These are phyloP conservation scores for Daptonema setosum DNA, from an alignment of 2,888 invertebrate genomes.

Conservation along the genomic window DNA sequence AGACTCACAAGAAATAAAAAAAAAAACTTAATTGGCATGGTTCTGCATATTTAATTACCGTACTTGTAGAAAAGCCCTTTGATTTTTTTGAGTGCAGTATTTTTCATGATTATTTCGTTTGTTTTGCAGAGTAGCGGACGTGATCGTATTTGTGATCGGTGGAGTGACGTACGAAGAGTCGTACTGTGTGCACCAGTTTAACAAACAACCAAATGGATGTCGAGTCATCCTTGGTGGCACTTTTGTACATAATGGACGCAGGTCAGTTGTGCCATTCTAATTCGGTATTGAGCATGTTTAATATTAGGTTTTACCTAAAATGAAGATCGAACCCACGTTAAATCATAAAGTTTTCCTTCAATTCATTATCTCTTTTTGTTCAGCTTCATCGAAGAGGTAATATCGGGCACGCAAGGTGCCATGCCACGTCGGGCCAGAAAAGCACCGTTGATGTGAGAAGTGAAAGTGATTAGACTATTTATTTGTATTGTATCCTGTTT, in stretches of 20 bases:
- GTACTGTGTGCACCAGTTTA: conserved; percentile 55
- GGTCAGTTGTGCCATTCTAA: conserved; percentile 2
- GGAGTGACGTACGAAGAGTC: conserved; percentile 92
- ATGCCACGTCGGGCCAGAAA: not conserved
- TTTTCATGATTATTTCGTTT: not conserved
- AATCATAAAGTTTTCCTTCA: not conserved
- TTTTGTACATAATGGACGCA: conserved; percentile 7
- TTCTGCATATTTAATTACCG: no score
- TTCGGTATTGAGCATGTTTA: no score
- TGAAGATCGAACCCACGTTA: no score
- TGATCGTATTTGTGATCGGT: conserved; percentile 87
- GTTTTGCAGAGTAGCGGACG: conserved; percentile 36
- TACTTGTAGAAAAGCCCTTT: no score
- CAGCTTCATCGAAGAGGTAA: conserved; percentile 8
- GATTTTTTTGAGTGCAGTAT: not conserved
- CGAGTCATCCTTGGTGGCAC: conserved; percentile 10
- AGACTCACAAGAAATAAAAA: no score
- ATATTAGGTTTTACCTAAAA: no score
- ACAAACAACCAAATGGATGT: conserved; percentile 43
- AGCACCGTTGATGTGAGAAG: conserved; percentile 1
- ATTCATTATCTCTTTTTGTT: not conserved
- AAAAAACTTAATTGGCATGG: no score
- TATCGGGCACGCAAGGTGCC: conserved; percentile 1
- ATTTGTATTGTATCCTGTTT: no score
- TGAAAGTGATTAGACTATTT: no score